Percentiles rank a stretch among this genome's conserved stretches.
These are phyloP conservation scores for Drosophila conformis DNA, from an alignment of 2,888 invertebrate genomes.

Conservation along the genomic window DNA sequence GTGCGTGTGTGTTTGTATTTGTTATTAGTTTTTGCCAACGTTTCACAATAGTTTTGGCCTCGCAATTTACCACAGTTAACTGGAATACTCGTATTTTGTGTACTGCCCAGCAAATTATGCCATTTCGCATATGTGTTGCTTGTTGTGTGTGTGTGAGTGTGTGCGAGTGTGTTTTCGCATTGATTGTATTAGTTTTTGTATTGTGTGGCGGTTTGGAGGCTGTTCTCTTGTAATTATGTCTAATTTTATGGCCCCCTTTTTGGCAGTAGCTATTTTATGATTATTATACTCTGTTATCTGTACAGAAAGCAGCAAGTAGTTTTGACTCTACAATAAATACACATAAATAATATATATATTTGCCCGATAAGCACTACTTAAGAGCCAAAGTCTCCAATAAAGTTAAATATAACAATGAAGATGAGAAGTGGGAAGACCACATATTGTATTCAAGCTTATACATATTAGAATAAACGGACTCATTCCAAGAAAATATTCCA, in stretches of 20 bases:
- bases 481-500: neutral
- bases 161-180: conserved; percentile 27
- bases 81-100: conserved; percentile 55
- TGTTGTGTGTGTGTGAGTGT: conserved; percentile 12
- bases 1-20: conserved; percentile 35
- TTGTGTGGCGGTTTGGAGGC: conserved; percentile 27
- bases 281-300: conserved; percentile 14
- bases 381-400: neutral
- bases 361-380: neutral
- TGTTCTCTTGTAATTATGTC: conserved; percentile 72
- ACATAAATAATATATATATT: neutral
- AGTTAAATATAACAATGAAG: neutral
- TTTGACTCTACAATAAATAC: neutral
- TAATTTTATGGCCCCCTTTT: conserved; percentile 66
- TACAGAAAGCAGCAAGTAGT: neutral
- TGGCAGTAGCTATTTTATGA: conserved; percentile 38
- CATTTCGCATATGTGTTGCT: conserved; percentile 50
- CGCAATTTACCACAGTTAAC: conserved; percentile 49
- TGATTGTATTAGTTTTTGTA: conserved; percentile 44
- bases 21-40: conserved; percentile 62
- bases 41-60: conserved; percentile 54
- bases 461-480: neutral
- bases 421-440: neutral
- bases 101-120: conserved; percentile 70
- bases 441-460: neutral